phyloP scores from a whole-genome alignment of 2,888 invertebrate species.

The Macrosiphum euphorbiae region DNA sequence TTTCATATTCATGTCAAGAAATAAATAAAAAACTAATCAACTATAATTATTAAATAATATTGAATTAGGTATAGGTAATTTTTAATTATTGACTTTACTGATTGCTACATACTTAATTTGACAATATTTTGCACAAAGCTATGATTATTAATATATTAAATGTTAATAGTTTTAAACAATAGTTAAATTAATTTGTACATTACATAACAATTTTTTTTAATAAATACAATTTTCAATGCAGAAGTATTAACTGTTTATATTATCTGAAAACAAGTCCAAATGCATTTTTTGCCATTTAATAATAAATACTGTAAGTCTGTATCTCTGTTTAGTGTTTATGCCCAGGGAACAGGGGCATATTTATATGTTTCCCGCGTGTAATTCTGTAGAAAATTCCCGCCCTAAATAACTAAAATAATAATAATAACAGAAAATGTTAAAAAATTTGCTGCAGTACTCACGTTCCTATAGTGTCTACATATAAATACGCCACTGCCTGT shows the following conservation, averaged over 20 bases:
- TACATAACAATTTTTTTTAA: not conserved
- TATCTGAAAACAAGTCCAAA: not conserved
- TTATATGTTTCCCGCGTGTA: no score
- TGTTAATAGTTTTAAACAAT: not conserved
- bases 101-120: not conserved
- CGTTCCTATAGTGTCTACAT: no score
- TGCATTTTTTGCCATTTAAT: not conserved
- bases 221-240: not conserved
- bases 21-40: not conserved
- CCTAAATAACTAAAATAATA: no score
- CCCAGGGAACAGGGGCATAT: no score
- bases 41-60: not conserved
- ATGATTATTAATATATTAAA: not conserved
- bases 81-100: not conserved
- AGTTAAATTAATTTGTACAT: not conserved
- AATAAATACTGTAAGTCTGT: not conserved
- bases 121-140: not conserved
- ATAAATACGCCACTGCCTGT: no score
- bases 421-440: no score
- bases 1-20: not conserved
- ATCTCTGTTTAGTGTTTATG: not conserved
- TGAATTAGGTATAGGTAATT: not conserved
- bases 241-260: not conserved
- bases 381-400: no score
- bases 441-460: no score